Conservation (phyloP, 64 coral and sea anemone genomes). For the Dendrophyllia cribrosa region DNA sequence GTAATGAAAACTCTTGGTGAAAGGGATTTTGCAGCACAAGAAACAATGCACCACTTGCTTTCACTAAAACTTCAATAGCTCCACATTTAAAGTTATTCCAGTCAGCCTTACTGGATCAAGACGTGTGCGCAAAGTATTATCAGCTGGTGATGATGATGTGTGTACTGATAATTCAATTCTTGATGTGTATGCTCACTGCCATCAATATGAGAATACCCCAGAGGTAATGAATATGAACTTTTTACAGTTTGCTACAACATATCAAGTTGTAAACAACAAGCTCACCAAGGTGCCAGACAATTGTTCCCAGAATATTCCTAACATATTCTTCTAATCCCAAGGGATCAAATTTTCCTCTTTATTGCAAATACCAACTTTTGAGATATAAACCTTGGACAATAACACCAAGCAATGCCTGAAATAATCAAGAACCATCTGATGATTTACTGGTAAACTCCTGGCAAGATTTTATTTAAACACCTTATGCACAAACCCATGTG, state of each 20-base stretch:
- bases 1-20: background rate
- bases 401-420: too few relatives aligned
- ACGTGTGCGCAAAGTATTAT: background rate
- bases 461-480: too few relatives aligned
- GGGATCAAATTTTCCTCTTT: too few relatives aligned
- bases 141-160: background rate
- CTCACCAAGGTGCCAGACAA: background rate
- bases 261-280: background rate
- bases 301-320: background rate
- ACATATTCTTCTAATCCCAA: too few relatives aligned
- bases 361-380: too few relatives aligned
- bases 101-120: background rate
- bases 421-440: too few relatives aligned
- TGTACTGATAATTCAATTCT: too few relatives aligned
- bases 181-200: background rate
- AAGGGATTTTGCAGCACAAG: constrained; percentile 15
- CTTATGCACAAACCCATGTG: too few relatives aligned
- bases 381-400: too few relatives aligned
- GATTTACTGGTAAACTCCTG: too few relatives aligned
- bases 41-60: too few relatives aligned
- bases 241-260: constrained; percentile 6
- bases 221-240: background rate
- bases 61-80: background rate
- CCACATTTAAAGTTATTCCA: constrained; percentile 12
- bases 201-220: background rate